Percentiles rank a stretch among this genome's conserved stretches.
Evolutionary conservation across 2,888 invertebrate species (phyloP).

Genomic region (Hecatera dysodea): DNA sequence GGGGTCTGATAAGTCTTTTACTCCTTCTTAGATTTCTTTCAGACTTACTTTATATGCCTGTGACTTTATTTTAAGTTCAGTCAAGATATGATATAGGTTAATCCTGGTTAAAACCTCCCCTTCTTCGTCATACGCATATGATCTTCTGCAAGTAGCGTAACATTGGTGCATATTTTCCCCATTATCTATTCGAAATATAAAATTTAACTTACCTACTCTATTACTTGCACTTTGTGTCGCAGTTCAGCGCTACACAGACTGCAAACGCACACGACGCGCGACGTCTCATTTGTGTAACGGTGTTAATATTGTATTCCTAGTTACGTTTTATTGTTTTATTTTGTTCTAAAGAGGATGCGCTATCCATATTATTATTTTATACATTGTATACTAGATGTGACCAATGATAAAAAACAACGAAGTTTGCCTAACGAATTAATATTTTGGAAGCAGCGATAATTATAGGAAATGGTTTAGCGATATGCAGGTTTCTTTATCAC

Average conservation of each 20-base stretch:
- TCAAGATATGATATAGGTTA: too few relatives aligned
- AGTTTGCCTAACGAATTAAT: neutral
- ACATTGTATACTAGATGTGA: neutral
- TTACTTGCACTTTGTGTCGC: neutral
- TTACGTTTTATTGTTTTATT: neutral
- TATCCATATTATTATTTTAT: too few relatives aligned
- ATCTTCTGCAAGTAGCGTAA: neutral
- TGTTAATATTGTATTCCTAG: slow-evolving; percentile 72
- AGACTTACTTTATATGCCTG: too few relatives aligned
- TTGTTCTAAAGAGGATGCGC: neutral
- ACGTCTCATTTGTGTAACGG: slow-evolving; percentile 73
- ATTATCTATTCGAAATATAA: neutral
- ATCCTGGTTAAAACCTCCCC: too few relatives aligned
- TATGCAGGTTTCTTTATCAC: too few relatives aligned
- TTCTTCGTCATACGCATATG: neutral
- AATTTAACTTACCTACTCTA: slow-evolving; percentile 11
- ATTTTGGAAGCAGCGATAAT: neutral
- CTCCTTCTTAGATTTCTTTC: too few relatives aligned
- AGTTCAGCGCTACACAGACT: slow-evolving; percentile 66
- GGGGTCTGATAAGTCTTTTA: too few relatives aligned
- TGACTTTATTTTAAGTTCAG: too few relatives aligned
- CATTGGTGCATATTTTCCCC: neutral
- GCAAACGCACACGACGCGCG: slow-evolving; percentile 78
- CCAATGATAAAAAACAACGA: neutral
- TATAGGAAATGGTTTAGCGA: neutral